Evolutionary conservation across 2,888 invertebrate species (phyloP), one percentile per base, ranked within the genome.

Genomic region (Leptothorax acervorum): DNA sequence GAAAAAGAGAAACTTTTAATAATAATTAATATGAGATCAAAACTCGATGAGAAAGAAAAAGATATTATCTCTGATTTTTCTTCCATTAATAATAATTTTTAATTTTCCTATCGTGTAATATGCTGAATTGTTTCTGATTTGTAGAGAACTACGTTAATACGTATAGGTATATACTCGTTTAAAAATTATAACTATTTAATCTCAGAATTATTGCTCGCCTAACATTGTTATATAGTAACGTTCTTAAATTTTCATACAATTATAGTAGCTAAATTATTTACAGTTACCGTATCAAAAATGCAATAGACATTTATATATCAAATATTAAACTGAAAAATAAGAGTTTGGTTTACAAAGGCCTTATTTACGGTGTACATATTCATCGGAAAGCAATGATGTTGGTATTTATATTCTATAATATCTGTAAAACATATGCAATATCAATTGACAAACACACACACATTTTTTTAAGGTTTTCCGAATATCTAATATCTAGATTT

Each of bases 311-410:
- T 57, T 15, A 73, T 3, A 6, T 12, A 23, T 42, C 6, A 57
- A 2, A 6, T 31, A 4, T 53, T 35, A 45, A 28, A 5, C 3
- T 60, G 0, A 4, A 5, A 5, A 28, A 73, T 3, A 12, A 73
- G 3, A 60, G 18, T 57, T 42, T 45, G 0, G 6, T 73, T 60
- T 45, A 12, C 1, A 18, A 28, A 5, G 1, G 12, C 5, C 11
- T 73, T 1, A 60, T 23, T 28, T 28, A 2, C 0, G 55, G 39
- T 15, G 1, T 45, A 57, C 4, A 60, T 28, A 42, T 73, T 18
- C 73, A 73, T 31, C 57, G 42, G 2, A 60, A 45, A 60, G 73
- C 73, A 18, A 60, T 73, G 8, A 42, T 31, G 73, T 73, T 18
- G 4, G 73, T 73, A 60, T 42, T n/a, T 62, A 18, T 12, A 23